Evolutionary conservation across 2,113 vertebrate species (phyloP), one percentile per base, ranked within the genome.

Genomic region (Serranochromis macrocephalus): DNA sequence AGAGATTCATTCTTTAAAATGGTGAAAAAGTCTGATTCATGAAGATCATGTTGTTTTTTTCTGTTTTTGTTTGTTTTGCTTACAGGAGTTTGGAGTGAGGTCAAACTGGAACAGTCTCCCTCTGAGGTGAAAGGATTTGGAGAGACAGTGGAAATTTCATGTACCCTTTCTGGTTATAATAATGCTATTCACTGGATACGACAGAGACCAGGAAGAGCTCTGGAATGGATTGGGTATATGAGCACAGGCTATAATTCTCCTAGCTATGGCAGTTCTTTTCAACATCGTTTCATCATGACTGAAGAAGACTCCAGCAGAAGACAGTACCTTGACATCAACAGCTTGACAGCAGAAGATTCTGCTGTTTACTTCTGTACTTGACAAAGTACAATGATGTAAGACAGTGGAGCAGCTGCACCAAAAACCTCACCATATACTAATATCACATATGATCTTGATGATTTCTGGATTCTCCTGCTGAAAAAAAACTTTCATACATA

Each of bases 401-500:
- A 58, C 55, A 16, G 0, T 31, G 55, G 13, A 58, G 55, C 7
- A 58, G 26, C 0, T 58, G 55, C 55, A 58, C 55, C 55, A 31
- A 0, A 58, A 58, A 58, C 26, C 55, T 58, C 26, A 58, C 0
- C 55, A 58, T 16, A 16, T 31, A 58, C 55, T 4, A 9, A 58
- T 58, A 0, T 29, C 55, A 29, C 0, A 54, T 54, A 12, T 24
- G 0, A 24, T 1, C 1, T 0, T 24, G 4, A 57, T 26, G 13
- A 57, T 57, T 26, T 57, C 55, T 55, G 21, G 2, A 1, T 58
- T 58, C 13, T 29, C 4, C 7, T 29, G 55, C 24, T 58, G 55
- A 58, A 58, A 57, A 0, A 57, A 0, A 26, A 55, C 2, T 0
- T 55, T 26, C 21, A 55, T 55, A 5, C 54, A 0, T 26, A 55